Percentiles rank a stretch among this genome's conserved stretches.
Conservation (phyloP, 2,113 vertebrate species). For the Cryptoleucopteryx plumbea region DNA sequence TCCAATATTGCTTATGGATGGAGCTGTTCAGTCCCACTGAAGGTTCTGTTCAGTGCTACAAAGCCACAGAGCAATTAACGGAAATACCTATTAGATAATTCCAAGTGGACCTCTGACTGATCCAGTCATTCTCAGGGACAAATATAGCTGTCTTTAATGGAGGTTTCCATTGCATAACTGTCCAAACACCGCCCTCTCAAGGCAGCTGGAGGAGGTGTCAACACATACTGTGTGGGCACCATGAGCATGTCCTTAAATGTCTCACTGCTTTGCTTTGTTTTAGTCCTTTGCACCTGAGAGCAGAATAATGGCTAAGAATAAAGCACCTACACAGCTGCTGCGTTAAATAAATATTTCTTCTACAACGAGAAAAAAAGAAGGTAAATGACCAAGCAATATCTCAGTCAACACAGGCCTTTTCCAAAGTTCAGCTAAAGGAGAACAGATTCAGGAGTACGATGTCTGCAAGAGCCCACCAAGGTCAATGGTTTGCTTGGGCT, state of each 20-base stretch:
- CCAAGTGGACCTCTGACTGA: background rate
- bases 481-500: background rate
- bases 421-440: background rate
- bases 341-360: background rate
- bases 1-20: background rate
- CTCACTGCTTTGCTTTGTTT: background rate
- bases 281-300: background rate
- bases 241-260: background rate
- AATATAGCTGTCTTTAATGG: background rate
- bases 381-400: background rate
- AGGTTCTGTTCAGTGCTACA: background rate
- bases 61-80: background rate
- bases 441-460: background rate
- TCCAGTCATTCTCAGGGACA: background rate
- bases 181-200: background rate
- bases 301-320: background rate
- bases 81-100: background rate
- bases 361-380: background rate
- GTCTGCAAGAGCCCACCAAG: background rate
- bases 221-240: background rate
- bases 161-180: background rate
- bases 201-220: background rate
- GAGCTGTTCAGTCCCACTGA: background rate
- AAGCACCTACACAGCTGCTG: background rate
- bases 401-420: background rate